Percentiles rank a stretch among this genome's conserved stretches.
Conservation (phyloP, 2,113 vertebrate species). For the Collichthys lucidus region DNA sequence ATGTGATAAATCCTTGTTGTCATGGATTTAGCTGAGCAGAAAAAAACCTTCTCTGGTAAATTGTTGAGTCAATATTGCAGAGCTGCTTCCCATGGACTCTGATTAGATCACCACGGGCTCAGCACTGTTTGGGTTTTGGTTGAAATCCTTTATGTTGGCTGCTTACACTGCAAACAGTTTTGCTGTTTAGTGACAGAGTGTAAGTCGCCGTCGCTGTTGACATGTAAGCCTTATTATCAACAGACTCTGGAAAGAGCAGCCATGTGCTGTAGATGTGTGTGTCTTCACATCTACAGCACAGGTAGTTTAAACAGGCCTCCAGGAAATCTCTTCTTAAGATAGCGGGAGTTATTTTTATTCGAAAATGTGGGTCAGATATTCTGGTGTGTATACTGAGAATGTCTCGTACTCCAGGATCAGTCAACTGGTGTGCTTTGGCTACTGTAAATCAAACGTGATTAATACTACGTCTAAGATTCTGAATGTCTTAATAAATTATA, state of each 20-base stretch:
- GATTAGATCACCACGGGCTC: conserved; percentile 45
- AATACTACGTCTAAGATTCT: too few relatives aligned
- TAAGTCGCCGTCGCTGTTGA: conserved; percentile 47
- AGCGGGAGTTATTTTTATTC: neutral
- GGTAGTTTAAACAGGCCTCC: neutral
- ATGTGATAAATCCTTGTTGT: conserved; percentile 20
- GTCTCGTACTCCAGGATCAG: neutral
- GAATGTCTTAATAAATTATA: too few relatives aligned
- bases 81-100: conserved; percentile 44
- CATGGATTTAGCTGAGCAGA: neutral
- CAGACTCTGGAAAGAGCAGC: conserved; percentile 22
- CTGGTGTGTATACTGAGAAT: too few relatives aligned
- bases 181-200: conserved; percentile 60
- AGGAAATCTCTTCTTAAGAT: neutral
- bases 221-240: conserved; percentile 61
- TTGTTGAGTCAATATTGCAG: conserved; percentile 28
- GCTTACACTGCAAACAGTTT: conserved; percentile 69
- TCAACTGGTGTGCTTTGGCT: too few relatives aligned
- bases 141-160: conserved; percentile 55
- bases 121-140: conserved; percentile 63
- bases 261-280: neutral
- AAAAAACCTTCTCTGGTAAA: neutral
- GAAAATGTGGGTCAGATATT: neutral
- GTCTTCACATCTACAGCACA: neutral
- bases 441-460: too few relatives aligned